These are phyloP conservation scores for Alloscopus bannaensis DNA, from an alignment of 2,888 invertebrate species.

Conservation along the genomic window DNA sequence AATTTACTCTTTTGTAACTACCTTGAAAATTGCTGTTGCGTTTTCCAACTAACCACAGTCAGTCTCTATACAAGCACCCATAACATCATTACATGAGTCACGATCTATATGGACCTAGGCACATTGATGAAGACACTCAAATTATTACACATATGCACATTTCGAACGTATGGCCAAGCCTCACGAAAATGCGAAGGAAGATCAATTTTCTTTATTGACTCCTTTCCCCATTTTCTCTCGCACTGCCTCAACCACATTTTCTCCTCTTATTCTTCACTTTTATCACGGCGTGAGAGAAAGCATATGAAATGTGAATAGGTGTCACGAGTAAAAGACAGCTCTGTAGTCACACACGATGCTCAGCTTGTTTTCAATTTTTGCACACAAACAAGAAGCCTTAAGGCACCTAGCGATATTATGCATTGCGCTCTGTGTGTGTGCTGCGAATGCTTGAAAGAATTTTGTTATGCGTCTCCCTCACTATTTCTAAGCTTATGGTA, in stretches of 20 bases:
- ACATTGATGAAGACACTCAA: too few relatives aligned
- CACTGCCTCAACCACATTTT: not conserved
- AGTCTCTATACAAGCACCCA: too few relatives aligned
- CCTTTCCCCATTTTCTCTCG: conserved; percentile 18
- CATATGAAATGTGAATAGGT: too few relatives aligned
- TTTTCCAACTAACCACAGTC: too few relatives aligned
- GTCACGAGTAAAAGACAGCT: conserved; percentile 9
- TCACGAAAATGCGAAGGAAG: conserved; percentile 14
- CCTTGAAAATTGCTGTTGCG: too few relatives aligned
- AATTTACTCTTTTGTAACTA: too few relatives aligned
- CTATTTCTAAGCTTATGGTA: conserved; percentile 19
- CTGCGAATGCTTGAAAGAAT: not conserved
- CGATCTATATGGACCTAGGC: too few relatives aligned
- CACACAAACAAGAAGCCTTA: not conserved
- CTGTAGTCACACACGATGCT: conserved; percentile 20
- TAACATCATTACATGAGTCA: too few relatives aligned
- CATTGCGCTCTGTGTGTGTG: too few relatives aligned
- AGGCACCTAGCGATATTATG: too few relatives aligned
- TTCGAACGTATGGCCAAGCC: not conserved
- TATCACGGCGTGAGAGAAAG: conserved; percentile 9
- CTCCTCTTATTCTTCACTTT: not conserved
- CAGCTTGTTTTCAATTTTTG: conserved; percentile 17
- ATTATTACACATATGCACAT: too few relatives aligned
- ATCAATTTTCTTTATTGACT: conserved; percentile 36
- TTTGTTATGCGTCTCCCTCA: too few relatives aligned